Base-by-base conservation (phyloP, 2,888 invertebrate species). In the Scaptomyza tumidula region DNA sequence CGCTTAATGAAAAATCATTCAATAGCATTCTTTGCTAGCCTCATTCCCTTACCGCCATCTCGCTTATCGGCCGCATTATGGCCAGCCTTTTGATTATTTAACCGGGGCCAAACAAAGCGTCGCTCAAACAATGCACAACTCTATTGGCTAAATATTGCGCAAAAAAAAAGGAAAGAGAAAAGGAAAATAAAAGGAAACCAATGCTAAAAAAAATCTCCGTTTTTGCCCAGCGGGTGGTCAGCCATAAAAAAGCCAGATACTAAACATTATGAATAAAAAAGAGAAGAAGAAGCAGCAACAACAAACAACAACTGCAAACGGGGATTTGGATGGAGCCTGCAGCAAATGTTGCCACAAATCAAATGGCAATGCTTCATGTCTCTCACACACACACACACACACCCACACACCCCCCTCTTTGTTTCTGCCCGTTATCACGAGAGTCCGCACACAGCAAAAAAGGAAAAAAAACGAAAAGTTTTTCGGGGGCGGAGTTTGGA, bases 1-100 rank as follows among this genome's bases (percentile, higher is more conserved):
- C 86, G 75, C 78, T 83, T 83, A 86, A 88, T 88, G 83, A 83
- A 86, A 86, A 86, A 83, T 74, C 82, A 59, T 70, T 70, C 55
- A 75, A 62, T 56, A 44, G 62, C 53, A 62, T 66, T 72, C 66
- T 55, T 31, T 37, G 46, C 67, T 31, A 37, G 46, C 67, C 59
- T 49, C 60, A 41, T 14, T 13, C 10, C 11, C 11, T 14, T 9
- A 0, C 3, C n/a, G n/a, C n/a, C n/a, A n/a, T n/a, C 16, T 1
- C 10, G n/a, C 1, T 39, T 31, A 6, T 46, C 10, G 6, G 39
- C 16, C 13, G 2, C 24, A 35, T 24, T 46, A 43, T 48, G 29
- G 39, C 33, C 43, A 53, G 52, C 35, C 61, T 67, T 77, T 68
- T 78, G 78, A 68, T 74, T 75, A 79, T 77, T 79, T 76, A 78